Evolutionary conservation across 2,888 invertebrate genomes (phyloP), one percentile per base, ranked within the genome.

Genomic region (Prosapia bicincta): DNA sequence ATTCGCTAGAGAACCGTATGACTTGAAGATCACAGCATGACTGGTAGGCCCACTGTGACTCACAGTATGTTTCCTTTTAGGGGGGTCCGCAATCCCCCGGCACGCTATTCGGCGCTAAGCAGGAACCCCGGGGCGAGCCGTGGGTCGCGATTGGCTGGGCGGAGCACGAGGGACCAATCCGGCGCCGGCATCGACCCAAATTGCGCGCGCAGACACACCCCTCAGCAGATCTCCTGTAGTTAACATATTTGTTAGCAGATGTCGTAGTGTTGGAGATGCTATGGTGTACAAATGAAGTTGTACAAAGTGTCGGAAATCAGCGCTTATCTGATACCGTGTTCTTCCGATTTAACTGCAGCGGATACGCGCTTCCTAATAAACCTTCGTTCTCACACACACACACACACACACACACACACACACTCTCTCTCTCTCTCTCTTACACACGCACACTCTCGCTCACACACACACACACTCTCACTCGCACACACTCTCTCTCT

Each of bases 1-100:
- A 74, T 54, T 66, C 77, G 72, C 54, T 30, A 25, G 38, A 54
- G 68, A 67, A n/a, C 28, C 28, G 26, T 43, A 69, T 82, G 80
- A 83, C 81, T 82, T 81, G 86, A 84, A 83, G 84, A 83, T 83
- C 86, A 85, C 85, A 85, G 85, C 85, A 83, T 83, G 85, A 85
- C 85, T 85, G 85, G 83, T 80, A 77, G 79, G 75, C 78, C 69
- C 43, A 77, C 76, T 81, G 79, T 66, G 74, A 54, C 1, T 54
- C 54, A 54, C 54, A 54, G 54, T 54, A 54, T 54, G 54, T 54
- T 20, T 54, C 54, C 54, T 20, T n/a, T 54, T 54, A 54, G 54
- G 54, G 54, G 54, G 54, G 54, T 54, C 54, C 7, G 20, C 54
- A 9, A n/a, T 54, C n/a, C 54, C 54, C 54, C 54, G 20, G 20